Evolutionary conservation across 2,113 vertebrate species (phyloP).

Genomic region (Plecotus auritus): DNA sequence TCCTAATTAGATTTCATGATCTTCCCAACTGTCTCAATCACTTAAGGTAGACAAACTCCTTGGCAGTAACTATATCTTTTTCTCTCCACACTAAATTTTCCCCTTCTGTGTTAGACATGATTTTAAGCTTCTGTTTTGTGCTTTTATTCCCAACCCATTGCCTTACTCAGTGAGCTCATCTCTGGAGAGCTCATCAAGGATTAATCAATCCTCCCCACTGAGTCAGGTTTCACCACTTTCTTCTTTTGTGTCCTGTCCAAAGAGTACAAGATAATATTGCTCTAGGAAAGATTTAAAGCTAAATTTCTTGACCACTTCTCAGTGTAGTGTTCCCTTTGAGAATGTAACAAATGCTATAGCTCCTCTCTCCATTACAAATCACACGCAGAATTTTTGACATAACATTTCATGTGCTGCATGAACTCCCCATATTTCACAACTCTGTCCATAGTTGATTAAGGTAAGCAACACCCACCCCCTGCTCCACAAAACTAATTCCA

Average conservation of each 20-base stretch:
- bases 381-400: not conserved
- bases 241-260: not conserved
- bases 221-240: not conserved
- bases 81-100: not conserved
- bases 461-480: not conserved
- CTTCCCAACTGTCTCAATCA: not conserved
- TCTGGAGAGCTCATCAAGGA: constrained; percentile 3
- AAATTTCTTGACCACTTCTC: not conserved
- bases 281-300: not conserved
- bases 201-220: not conserved
- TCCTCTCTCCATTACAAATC: not conserved
- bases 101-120: not conserved
- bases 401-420: not conserved
- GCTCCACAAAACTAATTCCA: not conserved
- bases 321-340: not conserved
- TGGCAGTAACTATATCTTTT: not conserved
- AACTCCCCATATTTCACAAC: not conserved
- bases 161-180: not conserved
- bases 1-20: not conserved
- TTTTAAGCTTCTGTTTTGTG: not conserved
- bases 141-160: not conserved
- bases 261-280: not conserved
- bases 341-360: not conserved
- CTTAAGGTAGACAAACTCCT: not conserved
- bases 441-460: not conserved